These are phyloP conservation scores for Drosophila nebulosa DNA, from an alignment of 1,140 invertebrate genomes.

Conservation along the genomic window DNA sequence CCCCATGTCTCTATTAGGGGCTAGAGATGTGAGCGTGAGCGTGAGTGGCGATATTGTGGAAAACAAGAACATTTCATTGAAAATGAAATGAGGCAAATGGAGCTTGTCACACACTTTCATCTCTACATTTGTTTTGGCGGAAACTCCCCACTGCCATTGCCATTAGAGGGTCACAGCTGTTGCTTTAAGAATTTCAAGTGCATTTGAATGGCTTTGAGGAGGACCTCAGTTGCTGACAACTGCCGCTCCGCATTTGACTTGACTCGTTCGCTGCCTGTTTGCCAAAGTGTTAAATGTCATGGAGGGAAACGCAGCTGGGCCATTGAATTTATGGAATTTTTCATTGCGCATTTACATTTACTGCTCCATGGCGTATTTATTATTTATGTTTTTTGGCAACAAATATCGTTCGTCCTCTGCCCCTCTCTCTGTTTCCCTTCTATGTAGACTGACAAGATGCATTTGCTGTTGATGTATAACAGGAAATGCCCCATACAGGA, in stretches of 20 bases:
- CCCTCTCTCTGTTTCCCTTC: neutral
- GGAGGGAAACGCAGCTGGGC: slow-evolving; percentile 61
- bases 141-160: neutral
- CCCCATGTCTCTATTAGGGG: neutral
- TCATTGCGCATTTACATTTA: slow-evolving; percentile 69
- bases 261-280: slow-evolving; percentile 46
- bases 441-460: slow-evolving; percentile 42
- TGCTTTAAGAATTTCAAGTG: slow-evolving; percentile 74
- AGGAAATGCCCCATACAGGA: neutral
- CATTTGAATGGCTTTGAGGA: slow-evolving; percentile 65
- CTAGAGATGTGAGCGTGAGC: slow-evolving; percentile 11
- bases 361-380: slow-evolving; percentile 67
- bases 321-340: slow-evolving; percentile 66
- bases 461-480: slow-evolving; percentile 40
- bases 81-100: neutral
- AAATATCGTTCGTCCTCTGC: neutral
- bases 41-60: neutral
- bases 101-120: slow-evolving; percentile 27
- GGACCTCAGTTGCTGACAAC: neutral
- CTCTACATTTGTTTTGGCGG: slow-evolving; percentile 10
- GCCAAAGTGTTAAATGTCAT: slow-evolving; percentile 78
- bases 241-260: slow-evolving; percentile 15
- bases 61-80: neutral
- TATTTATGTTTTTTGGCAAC: slow-evolving; percentile 53
- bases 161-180: slow-evolving; percentile 65